These are phyloP conservation scores for Papilio elwesi DNA, from an alignment of 2,888 invertebrate species.

Conservation along the genomic window DNA sequence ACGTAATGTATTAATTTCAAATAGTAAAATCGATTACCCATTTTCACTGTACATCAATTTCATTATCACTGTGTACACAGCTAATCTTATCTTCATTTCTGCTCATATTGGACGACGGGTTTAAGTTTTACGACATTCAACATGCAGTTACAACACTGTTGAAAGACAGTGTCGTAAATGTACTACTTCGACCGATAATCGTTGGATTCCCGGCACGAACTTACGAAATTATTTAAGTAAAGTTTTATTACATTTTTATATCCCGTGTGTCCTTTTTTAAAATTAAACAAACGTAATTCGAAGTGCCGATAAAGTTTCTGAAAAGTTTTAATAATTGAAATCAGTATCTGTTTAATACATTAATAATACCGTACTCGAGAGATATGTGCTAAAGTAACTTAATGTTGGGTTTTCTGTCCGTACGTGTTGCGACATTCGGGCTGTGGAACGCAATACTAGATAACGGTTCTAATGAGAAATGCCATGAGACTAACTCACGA, in stretches of 20 bases:
- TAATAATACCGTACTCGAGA: not conserved
- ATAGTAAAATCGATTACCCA: no score
- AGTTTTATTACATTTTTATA: not conserved
- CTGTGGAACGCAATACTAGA: not conserved
- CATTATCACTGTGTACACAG: slow-evolving; percentile 2
- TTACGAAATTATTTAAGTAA: slow-evolving; percentile 1
- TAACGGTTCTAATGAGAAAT: not conserved
- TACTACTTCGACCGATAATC: slow-evolving; percentile 2
- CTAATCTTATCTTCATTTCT: slow-evolving; percentile 25
- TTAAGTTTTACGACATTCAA: slow-evolving; percentile 24
- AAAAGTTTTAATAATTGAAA: no score
- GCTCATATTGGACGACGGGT: slow-evolving; percentile 14
- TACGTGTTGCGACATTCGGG: not conserved
- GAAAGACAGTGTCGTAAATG: slow-evolving; percentile 16
- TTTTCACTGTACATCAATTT: not conserved
- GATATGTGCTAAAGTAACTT: not conserved
- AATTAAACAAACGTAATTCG: no score
- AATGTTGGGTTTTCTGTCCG: not conserved
- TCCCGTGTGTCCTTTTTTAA: no score
- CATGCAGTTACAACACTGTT: slow-evolving; percentile 16
- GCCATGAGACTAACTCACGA: not conserved
- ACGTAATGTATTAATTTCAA: no score
- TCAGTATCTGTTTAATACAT: not conserved
- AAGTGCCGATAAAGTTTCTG: no score
- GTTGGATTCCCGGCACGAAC: not conserved